A percentile compares a stretch with the other conserved stretches of the same genome.
These are phyloP conservation scores for Oncorhynchus keta DNA, from an alignment of 2,113 vertebrate genomes.

Conservation along the genomic window DNA sequence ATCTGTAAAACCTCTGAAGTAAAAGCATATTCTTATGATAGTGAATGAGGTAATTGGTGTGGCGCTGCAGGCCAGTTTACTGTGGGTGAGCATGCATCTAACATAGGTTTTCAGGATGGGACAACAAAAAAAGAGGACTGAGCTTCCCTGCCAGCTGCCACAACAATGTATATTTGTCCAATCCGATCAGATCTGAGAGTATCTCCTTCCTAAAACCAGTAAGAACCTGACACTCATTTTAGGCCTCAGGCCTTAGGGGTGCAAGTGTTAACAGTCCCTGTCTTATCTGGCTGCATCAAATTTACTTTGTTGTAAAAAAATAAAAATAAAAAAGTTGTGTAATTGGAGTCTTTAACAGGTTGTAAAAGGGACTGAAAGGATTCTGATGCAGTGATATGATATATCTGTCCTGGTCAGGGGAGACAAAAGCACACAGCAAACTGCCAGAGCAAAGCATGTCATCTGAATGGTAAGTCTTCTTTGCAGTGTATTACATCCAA, in stretches of 20 bases:
- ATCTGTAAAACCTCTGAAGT: too few relatives aligned
- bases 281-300: constrained; percentile 73
- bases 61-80: too few relatives aligned
- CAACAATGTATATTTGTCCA: constrained; percentile 37
- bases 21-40: too few relatives aligned
- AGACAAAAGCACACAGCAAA: constrained; percentile 76
- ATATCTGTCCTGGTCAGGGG: constrained; percentile 71
- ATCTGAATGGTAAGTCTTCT: constrained; percentile 78
- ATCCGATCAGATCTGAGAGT: constrained; percentile 41
- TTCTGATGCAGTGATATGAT: constrained; percentile 82
- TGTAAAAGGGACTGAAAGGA: constrained; percentile 73
- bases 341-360: constrained; percentile 73
- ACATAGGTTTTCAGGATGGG: too few relatives aligned
- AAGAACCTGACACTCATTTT: constrained; percentile 71
- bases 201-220: constrained; percentile 38
- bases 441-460: constrained; percentile 77
- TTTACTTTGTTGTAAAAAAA: constrained; percentile 75
- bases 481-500: constrained; percentile 79
- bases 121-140: too few relatives aligned
- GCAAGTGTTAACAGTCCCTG: constrained; percentile 57
- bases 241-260: constrained; percentile 64
- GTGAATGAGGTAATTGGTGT: too few relatives aligned
- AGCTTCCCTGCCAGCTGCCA: constrained; percentile 11
- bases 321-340: constrained; percentile 74
- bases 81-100: too few relatives aligned